Evolutionary conservation across 1,140 invertebrate genomes (phyloP), one percentile per base, ranked within the genome.

Genomic region (Aphelenchoides fujianensis): DNA sequence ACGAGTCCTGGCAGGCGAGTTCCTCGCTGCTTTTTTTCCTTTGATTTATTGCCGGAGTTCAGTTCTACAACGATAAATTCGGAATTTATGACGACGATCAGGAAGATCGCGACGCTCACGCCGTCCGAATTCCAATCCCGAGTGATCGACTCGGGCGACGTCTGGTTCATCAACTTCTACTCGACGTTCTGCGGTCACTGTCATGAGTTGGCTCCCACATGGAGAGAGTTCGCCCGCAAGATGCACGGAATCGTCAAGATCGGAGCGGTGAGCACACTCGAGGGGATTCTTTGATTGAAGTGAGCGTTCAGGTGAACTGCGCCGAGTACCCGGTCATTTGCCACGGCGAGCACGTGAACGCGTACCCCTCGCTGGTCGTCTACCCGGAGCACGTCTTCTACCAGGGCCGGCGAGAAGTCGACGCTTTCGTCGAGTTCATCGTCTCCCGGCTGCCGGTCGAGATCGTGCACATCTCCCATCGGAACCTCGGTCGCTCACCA

Each of bases 121-220:
- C 87, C 85, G 75, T 85, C 88, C 68, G 91, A 91, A 85, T 94
- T 91, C 88, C 89, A 84, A 70, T 57, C 74, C 34, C 41, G 83
- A 89, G 90, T 89, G 77, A 87, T 90, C 36, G 86, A 88, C 70
- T 89, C 88, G 23, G 87, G 89, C 53, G 90, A 86, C 84, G 77
- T 90, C 23, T 92, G 92, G 90, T 90, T 93, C 79, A 88, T 93
- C 61, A 92, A 93, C 85, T 93, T 90, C 84, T 93, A 92, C 84
- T 92, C 91, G 7, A 90, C 91, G 5, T 90, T 90, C 85, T 93
- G 92, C 84, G 89, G 89, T 12, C 91, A 92, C 72, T 94, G 92
- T 84, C 92, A 92, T 84, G 87, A 89, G 54, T 85, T 93, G 68
- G 91, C 90, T 34, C 88, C 88, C 62, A 82, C 83, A 84, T 93